A percentile compares a stretch with the other conserved stretches of the same genome.
Conservation (phyloP, 2,888 invertebrate species). For the Aelia acuminata region DNA sequence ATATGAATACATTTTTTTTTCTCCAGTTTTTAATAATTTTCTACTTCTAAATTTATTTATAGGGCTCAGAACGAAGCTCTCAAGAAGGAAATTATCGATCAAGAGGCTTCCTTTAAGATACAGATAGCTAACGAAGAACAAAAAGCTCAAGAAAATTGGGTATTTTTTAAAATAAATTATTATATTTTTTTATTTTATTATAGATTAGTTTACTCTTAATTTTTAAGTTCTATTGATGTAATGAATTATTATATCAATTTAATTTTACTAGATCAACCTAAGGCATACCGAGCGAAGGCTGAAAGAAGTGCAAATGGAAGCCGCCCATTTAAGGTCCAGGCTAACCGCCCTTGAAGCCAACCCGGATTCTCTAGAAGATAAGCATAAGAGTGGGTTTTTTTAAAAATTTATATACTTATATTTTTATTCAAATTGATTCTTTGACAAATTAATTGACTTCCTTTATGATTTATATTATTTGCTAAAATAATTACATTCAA, state of each 20-base stretch:
- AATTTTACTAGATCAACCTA: constrained; percentile 75
- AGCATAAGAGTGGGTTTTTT: constrained; percentile 72
- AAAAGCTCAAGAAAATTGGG: constrained; percentile 89
- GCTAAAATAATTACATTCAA: no score
- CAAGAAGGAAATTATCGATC: constrained; percentile 88
- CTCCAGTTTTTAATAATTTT: no score
- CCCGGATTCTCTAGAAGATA: constrained; percentile 69
- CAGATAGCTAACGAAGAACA: constrained; percentile 86
- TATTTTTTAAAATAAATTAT: constrained; percentile 67
- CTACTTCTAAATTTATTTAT: constrained; percentile 63
- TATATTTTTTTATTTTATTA: neutral
- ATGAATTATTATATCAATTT: neutral
- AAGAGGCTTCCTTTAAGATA: constrained; percentile 78
- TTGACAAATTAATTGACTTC: neutral
- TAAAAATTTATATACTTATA: neutral
- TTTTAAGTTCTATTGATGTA: neutral
- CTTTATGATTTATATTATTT: no score
- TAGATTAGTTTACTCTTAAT: neutral
- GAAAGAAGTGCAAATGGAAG: constrained; percentile 84
- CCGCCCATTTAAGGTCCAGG: constrained; percentile 77
- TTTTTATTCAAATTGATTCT: neutral
- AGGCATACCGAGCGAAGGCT: constrained; percentile 85
- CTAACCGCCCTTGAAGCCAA: constrained; percentile 74
- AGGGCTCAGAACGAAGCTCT: constrained; percentile 79
- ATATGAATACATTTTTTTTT: no score